Conservation (phyloP, 1,140 invertebrate genomes). For the Platyscapa corneri region DNA sequence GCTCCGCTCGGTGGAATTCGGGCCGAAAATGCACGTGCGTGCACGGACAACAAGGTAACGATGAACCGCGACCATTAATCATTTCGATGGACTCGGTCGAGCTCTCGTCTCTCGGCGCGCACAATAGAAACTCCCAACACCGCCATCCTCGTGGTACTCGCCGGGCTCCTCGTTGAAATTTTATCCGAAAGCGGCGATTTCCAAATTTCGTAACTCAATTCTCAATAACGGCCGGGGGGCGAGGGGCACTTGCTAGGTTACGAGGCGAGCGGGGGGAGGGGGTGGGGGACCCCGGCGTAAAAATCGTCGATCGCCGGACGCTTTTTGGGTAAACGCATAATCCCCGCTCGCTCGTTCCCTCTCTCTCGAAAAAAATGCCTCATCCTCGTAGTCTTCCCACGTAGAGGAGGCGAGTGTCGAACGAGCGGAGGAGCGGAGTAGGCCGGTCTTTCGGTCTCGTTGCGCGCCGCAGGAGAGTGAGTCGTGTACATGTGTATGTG, state of each 20-base stretch:
- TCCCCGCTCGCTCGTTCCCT: neutral
- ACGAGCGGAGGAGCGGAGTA: neutral
- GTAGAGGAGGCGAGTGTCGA: neutral
- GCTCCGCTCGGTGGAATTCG: too few relatives aligned
- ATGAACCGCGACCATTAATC: neutral
- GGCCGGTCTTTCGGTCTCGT: conserved; percentile 11
- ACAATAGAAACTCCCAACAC: neutral
- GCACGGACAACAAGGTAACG: neutral
- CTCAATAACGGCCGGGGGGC: neutral
- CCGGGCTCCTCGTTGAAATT: neutral
- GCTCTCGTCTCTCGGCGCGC: neutral
- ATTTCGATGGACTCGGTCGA: neutral
- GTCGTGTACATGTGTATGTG: neutral
- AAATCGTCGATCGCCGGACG: neutral
- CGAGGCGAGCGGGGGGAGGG: neutral
- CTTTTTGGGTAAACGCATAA: conserved; percentile 15
- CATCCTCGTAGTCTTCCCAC: conserved; percentile 22
- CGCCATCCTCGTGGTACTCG: neutral
- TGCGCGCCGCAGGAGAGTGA: conserved; percentile 13
- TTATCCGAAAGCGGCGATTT: neutral
- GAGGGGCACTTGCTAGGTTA: neutral
- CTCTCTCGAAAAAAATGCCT: neutral
- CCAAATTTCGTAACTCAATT: conserved; percentile 22
- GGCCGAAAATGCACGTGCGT: too few relatives aligned
- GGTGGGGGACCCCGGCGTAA: too few relatives aligned